Conservation (phyloP, 1,140 invertebrate genomes). For the Euwallacea fornicatus region DNA sequence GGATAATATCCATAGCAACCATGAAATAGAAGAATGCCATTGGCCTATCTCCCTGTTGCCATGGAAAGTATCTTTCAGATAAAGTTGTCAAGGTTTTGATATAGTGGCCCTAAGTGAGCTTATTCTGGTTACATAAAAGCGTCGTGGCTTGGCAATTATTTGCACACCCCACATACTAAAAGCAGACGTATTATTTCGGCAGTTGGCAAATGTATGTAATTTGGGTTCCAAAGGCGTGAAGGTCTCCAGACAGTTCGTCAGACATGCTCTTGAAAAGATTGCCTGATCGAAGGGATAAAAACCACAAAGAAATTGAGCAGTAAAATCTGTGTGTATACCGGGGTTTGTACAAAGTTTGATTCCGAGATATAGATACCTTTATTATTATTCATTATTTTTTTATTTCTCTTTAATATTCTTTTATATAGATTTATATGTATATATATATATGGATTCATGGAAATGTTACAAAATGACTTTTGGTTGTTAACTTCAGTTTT, state of each 20-base stretch:
- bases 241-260: conserved; percentile 24
- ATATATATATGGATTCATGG: too few relatives aligned
- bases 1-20: too few relatives aligned
- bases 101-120: neutral
- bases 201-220: conserved; percentile 24
- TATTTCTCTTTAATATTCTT: too few relatives aligned
- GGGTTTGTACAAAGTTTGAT: too few relatives aligned
- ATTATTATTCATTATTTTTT: too few relatives aligned
- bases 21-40: too few relatives aligned
- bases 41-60: neutral
- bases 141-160: conserved; percentile 15
- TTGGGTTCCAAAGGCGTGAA: conserved; percentile 29
- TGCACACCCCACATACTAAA: conserved; percentile 14
- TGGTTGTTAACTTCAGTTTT: too few relatives aligned
- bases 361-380: too few relatives aligned
- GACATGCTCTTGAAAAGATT: conserved; percentile 2
- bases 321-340: too few relatives aligned
- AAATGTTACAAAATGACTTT: too few relatives aligned
- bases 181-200: conserved; percentile 20
- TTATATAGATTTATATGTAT: too few relatives aligned
- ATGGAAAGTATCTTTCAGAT: neutral
- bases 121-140: conserved; percentile 7
- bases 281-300: conserved; percentile 13
- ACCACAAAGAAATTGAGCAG: neutral
- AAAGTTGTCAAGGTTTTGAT: neutral